phyloP scores from a whole-genome alignment of 2,888 invertebrate species.

The Drosophila quinaria region DNA sequence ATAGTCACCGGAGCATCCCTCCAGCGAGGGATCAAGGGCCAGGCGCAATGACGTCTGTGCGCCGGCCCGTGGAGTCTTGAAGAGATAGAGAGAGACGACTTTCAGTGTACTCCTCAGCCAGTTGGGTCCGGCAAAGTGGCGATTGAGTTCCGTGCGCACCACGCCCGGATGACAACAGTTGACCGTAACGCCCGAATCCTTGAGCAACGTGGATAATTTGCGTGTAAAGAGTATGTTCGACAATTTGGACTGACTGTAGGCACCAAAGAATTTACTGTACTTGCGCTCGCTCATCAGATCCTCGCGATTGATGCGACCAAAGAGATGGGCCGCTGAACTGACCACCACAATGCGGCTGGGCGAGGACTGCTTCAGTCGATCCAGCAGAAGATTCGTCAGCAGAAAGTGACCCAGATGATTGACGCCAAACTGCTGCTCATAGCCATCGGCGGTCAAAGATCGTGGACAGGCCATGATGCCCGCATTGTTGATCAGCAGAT shows the following conservation, averaged over 20 bases:
- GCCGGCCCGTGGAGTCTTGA: conserved; percentile 83
- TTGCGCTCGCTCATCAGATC: conserved; percentile 90
- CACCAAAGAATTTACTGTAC: conserved; percentile 88
- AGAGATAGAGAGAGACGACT: conserved; percentile 68
- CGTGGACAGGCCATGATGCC: conserved; percentile 86
- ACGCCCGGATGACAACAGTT: conserved; percentile 92
- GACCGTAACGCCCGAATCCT: conserved; percentile 88
- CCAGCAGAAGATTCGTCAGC: conserved; percentile 87
- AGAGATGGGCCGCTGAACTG: conserved; percentile 89
- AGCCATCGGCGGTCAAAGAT: conserved; percentile 86
- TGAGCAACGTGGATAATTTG: conserved; percentile 89
- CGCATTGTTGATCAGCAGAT: conserved; percentile 88
- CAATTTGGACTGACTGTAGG: conserved; percentile 92
- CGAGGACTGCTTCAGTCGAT: conserved; percentile 87
- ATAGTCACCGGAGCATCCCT: conserved; percentile 80
- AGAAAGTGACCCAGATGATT: conserved; percentile 89
- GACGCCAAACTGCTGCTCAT: conserved; percentile 87
- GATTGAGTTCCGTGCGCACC: conserved; percentile 91
- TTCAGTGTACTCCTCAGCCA: conserved; percentile 68
- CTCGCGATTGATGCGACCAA: conserved; percentile 89
- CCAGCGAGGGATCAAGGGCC: conserved; percentile 83
- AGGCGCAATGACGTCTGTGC: conserved; percentile 84
- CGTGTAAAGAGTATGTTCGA: conserved; percentile 92
- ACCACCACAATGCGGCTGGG: conserved; percentile 92
- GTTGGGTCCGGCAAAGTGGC: conserved; percentile 82